These are phyloP conservation scores for Ernsta delagoae DNA, from an alignment of 2,888 invertebrate species.

Conservation along the genomic window DNA sequence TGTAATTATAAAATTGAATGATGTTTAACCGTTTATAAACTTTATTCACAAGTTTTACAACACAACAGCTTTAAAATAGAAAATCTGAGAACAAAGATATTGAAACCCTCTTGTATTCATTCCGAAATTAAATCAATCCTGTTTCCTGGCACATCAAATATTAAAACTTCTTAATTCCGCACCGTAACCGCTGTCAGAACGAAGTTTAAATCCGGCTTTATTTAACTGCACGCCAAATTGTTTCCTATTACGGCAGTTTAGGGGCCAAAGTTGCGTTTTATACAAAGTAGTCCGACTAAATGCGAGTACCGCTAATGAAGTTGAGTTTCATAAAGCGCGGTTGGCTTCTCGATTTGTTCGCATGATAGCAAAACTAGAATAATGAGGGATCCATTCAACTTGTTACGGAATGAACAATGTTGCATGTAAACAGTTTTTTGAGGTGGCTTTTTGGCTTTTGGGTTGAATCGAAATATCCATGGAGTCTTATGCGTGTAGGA, in stretches of 20 bases:
- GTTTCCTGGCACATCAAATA: slow-evolving; percentile 41
- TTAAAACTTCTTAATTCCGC: slow-evolving; percentile 42
- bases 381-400: slow-evolving; percentile 23
- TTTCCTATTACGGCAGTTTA: slow-evolving; percentile 38
- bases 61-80: neutral
- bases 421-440: slow-evolving; percentile 11
- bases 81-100: neutral
- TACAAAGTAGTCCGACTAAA: slow-evolving; percentile 41
- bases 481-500: no score
- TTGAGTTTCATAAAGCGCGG: slow-evolving; percentile 39
- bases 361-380: slow-evolving; percentile 38
- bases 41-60: neutral
- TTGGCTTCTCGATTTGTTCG: slow-evolving; percentile 41
- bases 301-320: slow-evolving; percentile 45
- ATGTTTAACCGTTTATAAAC: neutral
- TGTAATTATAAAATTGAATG: neutral
- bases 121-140: slow-evolving; percentile 40
- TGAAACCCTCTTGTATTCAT: slow-evolving; percentile 12
- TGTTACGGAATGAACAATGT: slow-evolving; percentile 14
- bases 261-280: slow-evolving; percentile 36
- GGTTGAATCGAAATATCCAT: no score
- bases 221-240: slow-evolving; percentile 33
- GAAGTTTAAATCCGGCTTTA: slow-evolving; percentile 33
- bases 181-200: slow-evolving; percentile 37
- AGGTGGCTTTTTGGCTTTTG: neutral